Base-by-base conservation (phyloP, 2,888 invertebrate species). In the Taenaris catops region DNA sequence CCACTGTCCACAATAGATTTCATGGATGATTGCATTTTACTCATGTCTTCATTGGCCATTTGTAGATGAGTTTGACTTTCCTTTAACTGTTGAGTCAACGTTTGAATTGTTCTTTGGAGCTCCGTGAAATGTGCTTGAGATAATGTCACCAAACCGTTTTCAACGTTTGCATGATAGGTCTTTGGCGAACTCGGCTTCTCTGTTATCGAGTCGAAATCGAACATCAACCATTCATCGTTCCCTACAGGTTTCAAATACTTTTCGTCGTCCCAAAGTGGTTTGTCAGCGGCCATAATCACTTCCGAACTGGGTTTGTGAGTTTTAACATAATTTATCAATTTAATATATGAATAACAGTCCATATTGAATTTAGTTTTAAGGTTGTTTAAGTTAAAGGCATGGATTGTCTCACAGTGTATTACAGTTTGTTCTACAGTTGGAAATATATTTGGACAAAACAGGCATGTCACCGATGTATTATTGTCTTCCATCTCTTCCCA, bases 211-310 rank as follows among this genome's bases (percentile, higher is more conserved):
- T 87, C 87, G 40, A 81, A 90, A 91, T 95, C 96, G 65, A 91
- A 93, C 90, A 92, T 94, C 21, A 96, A 71, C 93, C 96, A 94
- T 4, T 93, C 89, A 63, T 96, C 96, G 60, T 93, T 90, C 42
- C 91, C 89, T 2, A 91, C 88, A 0, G 96, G 95, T 61, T 91
- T 92, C 38, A 96, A 81, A 65, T 94, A 96, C 49, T 89, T 90
- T 34, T 96, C 95, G 53, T 91, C 91, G 5, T 90, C 88, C 96
- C 96, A 96, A 2, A 90, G 63, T 1, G 88, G 76, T 41, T 75
- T 67, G 25, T 80, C 71, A 7, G 89, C 64, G 3, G 75, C 69
- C 47, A 89, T 81, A 23, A 93, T 68, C 23, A 88, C 84, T 39
- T 89, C 87, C 0, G 92, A 73, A 28, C 72, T 75, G 1, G 91